Evolutionary conservation across 2,113 vertebrate species (phyloP).

Genomic region (Myrmecobius fasciatus): DNA sequence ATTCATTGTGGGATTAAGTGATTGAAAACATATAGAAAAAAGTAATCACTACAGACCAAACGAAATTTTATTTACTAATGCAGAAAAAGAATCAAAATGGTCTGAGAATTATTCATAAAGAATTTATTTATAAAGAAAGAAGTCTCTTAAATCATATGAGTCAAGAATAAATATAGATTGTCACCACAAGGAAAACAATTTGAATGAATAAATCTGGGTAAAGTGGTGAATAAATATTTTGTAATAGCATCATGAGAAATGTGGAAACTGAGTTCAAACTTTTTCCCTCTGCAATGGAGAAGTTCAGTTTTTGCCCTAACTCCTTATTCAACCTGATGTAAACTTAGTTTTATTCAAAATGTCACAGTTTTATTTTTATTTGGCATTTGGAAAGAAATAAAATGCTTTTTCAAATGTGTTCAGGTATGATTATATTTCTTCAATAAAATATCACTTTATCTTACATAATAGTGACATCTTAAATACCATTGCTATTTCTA

Average conservation of each 20-base stretch:
- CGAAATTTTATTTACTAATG: too few species aligned
- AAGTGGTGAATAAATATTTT: not conserved
- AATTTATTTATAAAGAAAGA: not conserved
- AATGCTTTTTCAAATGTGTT: not conserved
- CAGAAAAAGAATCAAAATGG: too few species aligned
- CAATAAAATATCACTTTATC: slow-evolving; percentile 64
- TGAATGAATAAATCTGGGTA: not conserved
- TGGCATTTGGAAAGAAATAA: slow-evolving; percentile 65
- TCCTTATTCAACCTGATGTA: not conserved
- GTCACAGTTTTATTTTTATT: slow-evolving; percentile 54
- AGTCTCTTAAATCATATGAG: not conserved
- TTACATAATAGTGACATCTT: slow-evolving; percentile 62
- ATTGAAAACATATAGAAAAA: too few species aligned
- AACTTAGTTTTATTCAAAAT: slow-evolving; percentile 55
- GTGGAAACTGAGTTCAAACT: not conserved
- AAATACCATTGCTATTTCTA: slow-evolving; percentile 46
- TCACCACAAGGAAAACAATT: not conserved
- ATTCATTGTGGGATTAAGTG: too few species aligned
- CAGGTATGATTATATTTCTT: slow-evolving; percentile 49
- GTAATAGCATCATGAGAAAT: not conserved
- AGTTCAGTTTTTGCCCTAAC: not conserved
- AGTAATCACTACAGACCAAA: too few species aligned
- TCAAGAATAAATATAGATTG: not conserved
- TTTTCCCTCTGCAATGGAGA: not conserved
- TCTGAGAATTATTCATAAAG: too few species aligned